A percentile compares a stretch with the other conserved stretches of the same genome.
Evolutionary conservation across 2,113 vertebrate species (phyloP).

Genomic region (Peromyscus maniculatus): DNA sequence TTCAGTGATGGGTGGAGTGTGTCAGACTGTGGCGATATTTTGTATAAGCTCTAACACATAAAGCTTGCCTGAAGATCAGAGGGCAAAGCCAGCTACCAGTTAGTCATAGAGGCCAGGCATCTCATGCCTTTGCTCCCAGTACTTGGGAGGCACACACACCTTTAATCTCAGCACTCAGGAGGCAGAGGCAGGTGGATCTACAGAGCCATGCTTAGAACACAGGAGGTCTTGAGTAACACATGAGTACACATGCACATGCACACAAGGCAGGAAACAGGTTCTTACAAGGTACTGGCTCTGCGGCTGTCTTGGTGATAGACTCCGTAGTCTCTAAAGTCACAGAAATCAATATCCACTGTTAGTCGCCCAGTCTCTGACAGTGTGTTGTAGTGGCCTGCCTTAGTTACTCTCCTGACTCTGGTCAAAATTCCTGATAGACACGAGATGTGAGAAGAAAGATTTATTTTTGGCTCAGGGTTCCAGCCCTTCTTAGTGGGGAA

Average conservation of each 20-base stretch:
- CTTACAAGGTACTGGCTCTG: background rate
- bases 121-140: no score
- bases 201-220: background rate
- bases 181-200: no score
- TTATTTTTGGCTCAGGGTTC: background rate
- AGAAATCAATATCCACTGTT: background rate
- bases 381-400: background rate
- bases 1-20: no score
- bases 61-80: no score
- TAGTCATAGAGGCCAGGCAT: no score
- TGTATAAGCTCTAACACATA: no score
- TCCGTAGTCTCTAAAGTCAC: background rate
- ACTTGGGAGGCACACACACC: no score
- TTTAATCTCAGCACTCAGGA: no score
- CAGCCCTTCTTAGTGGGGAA: background rate
- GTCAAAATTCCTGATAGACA: background rate
- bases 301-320: background rate
- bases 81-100: no score
- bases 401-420: background rate
- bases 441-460: background rate
- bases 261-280: background rate
- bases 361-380: background rate
- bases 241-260: background rate
- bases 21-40: no score
- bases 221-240: background rate